Evolutionary conservation across 2,888 invertebrate genomes (phyloP).

Genomic region (Chrysina gloriosa): DNA sequence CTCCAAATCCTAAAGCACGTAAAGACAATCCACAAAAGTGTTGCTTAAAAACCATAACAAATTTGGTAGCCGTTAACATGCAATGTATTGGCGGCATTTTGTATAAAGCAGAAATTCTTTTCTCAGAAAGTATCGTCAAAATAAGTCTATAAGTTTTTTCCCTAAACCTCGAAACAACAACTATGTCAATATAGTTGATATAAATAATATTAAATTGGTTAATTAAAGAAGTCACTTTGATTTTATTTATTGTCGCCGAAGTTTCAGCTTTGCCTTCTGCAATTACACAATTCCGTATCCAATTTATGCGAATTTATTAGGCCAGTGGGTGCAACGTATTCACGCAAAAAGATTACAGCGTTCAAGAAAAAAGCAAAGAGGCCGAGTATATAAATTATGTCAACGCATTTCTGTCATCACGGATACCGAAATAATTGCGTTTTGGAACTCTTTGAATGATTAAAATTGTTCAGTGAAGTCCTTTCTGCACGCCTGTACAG

Average conservation of each 20-base stretch:
- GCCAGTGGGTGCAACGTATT: constrained; percentile 26
- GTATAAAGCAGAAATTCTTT: too few relatives aligned
- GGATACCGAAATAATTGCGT: constrained; percentile 34
- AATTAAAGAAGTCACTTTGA: constrained; percentile 12
- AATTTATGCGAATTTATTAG: constrained; percentile 32
- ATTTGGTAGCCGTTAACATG: too few relatives aligned
- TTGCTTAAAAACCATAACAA: too few relatives aligned
- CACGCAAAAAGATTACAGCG: constrained; percentile 17
- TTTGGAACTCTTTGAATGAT: constrained; percentile 34
- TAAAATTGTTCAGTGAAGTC: constrained; percentile 26
- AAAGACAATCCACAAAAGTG: too few relatives aligned
- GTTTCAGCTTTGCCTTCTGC: constrained; percentile 16
- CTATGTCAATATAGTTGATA: too few relatives aligned
- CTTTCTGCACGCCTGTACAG: constrained; percentile 1
- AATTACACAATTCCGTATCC: constrained; percentile 30
- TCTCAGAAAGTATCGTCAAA: too few relatives aligned
- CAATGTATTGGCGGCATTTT: too few relatives aligned
- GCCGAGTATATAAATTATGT: constrained; percentile 31
- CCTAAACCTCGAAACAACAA: too few relatives aligned
- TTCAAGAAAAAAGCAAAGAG: constrained; percentile 9
- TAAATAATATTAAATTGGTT: constrained; percentile 29
- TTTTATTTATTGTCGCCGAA: constrained; percentile 22
- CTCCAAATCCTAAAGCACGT: too few relatives aligned
- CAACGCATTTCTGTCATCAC: constrained; percentile 30
- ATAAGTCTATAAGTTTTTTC: too few relatives aligned